Conservation (phyloP, 1,140 invertebrate genomes). For the Grapholita molesta region DNA sequence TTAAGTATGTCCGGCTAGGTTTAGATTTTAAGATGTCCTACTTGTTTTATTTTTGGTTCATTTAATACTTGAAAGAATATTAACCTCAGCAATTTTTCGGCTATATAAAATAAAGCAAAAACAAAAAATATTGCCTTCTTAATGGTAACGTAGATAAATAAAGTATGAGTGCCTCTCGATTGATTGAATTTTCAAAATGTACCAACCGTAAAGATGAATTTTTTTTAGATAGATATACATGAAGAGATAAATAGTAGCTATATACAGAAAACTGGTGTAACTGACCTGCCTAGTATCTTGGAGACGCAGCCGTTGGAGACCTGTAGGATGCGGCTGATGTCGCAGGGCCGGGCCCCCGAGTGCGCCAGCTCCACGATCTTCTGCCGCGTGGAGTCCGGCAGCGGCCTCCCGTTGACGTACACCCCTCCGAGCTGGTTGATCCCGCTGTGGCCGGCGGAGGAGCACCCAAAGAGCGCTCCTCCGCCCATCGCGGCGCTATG, state of each 20-base stretch:
- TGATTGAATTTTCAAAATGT: too few relatives aligned
- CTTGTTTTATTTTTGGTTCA: conserved; percentile 3
- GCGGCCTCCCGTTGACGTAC: conserved; percentile 97
- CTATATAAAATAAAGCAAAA: too few relatives aligned
- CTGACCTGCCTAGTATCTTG: conserved; percentile 96
- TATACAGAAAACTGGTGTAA: conserved; percentile 8
- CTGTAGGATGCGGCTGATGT: conserved; percentile 97
- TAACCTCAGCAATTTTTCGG: not conserved
- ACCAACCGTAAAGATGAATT: too few relatives aligned
- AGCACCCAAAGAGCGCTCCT: conserved; percentile 85
- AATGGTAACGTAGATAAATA: too few relatives aligned
- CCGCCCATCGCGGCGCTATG: conserved; percentile 74
- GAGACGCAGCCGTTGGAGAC: conserved; percentile 98
- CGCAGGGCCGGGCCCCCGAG: conserved; percentile 97
- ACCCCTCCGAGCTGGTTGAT: conserved; percentile 99
- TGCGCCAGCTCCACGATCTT: conserved; percentile 99
- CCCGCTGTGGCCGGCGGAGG: conserved; percentile 93
- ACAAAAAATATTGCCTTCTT: too few relatives aligned
- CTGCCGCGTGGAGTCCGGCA: conserved; percentile 97
- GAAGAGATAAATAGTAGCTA: not conserved
- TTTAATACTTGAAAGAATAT: conserved; percentile 1
- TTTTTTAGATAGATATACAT: too few relatives aligned
- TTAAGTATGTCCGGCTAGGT: not conserved
- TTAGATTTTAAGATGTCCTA: not conserved
- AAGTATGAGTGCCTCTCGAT: too few relatives aligned